These are phyloP conservation scores for Eolophus roseicapilla DNA, from an alignment of 2,113 vertebrate genomes.

Conservation along the genomic window DNA sequence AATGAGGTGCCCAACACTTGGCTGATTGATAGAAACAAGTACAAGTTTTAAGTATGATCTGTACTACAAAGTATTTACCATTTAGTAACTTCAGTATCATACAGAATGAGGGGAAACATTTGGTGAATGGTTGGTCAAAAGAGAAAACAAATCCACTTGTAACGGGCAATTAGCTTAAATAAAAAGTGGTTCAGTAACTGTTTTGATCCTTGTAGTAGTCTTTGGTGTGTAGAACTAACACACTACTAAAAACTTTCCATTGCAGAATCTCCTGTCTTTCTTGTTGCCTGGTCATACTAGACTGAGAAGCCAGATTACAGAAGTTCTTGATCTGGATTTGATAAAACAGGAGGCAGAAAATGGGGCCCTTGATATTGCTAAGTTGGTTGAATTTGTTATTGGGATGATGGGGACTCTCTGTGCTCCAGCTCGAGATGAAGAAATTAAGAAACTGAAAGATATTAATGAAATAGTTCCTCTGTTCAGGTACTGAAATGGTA, in stretches of 20 bases:
- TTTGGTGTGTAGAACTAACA: conserved; percentile 3
- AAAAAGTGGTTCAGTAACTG: neutral
- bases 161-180: neutral
- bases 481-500: conserved; percentile 80
- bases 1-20: neutral
- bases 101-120: neutral
- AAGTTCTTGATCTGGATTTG: conserved; percentile 89
- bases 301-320: conserved; percentile 86
- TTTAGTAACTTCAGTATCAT: neutral
- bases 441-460: conserved; percentile 87
- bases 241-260: conserved; percentile 23
- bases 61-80: neutral
- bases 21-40: neutral
- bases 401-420: conserved; percentile 94
- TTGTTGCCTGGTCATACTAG: conserved; percentile 87
- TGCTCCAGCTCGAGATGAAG: conserved; percentile 90
- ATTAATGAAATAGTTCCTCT: conserved; percentile 87
- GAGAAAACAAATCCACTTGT: neutral
- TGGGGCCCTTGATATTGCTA: conserved; percentile 86
- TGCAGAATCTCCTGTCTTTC: conserved; percentile 89
- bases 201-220: neutral
- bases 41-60: neutral
- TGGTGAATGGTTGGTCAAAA: neutral
- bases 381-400: conserved; percentile 87
- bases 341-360: conserved; percentile 98